Conservation (phyloP, 1,140 invertebrate genomes). For the Hylaeus anthracinus region DNA sequence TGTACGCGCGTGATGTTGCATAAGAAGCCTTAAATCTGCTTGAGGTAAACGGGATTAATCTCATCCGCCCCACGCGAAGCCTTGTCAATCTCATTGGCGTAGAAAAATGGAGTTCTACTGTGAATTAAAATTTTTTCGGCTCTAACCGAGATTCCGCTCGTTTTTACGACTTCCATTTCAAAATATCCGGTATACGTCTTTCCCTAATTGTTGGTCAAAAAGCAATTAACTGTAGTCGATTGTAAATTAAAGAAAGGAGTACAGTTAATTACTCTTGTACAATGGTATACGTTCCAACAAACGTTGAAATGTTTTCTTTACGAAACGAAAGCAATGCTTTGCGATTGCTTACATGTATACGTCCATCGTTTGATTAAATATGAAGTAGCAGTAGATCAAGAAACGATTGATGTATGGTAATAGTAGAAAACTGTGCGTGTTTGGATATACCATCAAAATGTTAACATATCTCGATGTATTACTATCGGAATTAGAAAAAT, state of each 20-base stretch:
- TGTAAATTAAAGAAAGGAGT: not conserved
- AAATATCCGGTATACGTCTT: not conserved
- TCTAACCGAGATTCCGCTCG: slow-evolving; percentile 35
- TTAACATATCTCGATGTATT: not conserved
- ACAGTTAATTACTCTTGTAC: not conserved
- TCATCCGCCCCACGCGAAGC: slow-evolving; percentile 75
- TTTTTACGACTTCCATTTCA: slow-evolving; percentile 46
- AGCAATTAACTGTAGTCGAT: not conserved
- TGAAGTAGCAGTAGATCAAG: no score
- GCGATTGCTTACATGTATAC: not conserved
- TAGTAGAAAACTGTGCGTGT: not conserved
- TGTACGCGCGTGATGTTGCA: slow-evolving; percentile 73
- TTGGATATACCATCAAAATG: not conserved
- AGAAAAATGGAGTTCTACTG: slow-evolving; percentile 59
- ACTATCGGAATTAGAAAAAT: no score
- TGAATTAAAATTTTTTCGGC: slow-evolving; percentile 46
- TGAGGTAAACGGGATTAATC: slow-evolving; percentile 80
- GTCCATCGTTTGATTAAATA: not conserved
- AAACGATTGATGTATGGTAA: not conserved
- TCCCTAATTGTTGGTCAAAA: not conserved
- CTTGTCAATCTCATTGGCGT: slow-evolving; percentile 75
- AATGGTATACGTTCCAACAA: not conserved
- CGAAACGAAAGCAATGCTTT: not conserved
- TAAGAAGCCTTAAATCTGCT: slow-evolving; percentile 79
- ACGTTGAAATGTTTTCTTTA: not conserved